Evolutionary conservation across 1,140 invertebrate genomes (phyloP), one percentile per base, ranked within the genome.

Genomic region (Adelges cooleyi): DNA sequence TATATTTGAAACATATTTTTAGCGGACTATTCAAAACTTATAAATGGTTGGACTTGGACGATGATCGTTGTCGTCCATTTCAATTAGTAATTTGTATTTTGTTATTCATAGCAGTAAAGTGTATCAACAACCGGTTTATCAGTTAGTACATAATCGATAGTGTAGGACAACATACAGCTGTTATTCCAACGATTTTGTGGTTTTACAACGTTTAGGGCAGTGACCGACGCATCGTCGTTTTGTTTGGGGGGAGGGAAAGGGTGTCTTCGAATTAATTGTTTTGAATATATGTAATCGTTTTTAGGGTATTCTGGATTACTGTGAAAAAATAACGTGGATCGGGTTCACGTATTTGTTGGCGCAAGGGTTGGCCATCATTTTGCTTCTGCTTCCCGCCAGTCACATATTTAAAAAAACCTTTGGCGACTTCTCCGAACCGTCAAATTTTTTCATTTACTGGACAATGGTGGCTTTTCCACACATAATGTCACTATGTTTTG

Each of bases 381-480:
- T 53, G 36, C 29, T 53, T 53, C 13, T 53, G 20, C 51, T 53
- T 13, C 51, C 51, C 15, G 20, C 38, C 36, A 53, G 51, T 17
- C 15, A 53, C 36, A 36, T 53, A 20, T 53, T 53, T 53, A 53
- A 53, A 40, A 15, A 36, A 5, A 15, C 36, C 2, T 2, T 53
- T 6, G 51, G 51, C 3, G 29, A 53, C 36, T 53, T 53, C 20
- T 53, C 51, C 22, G 11, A 18, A 15, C 51, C 51, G 8, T 36
- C 38, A 13, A 53, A 53, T 53, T 53, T 53, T 53, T 53, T 53
- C 22, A 53, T 53, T 38, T 53, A 36, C 15, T 53, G 51, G 51
- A 53, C 23, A 18, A 38, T 38, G 20, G 9, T 53, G 10, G 51
- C 51, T 38, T 40, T 53, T 53, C 51, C 51, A 20, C 51, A 53